A percentile compares a stretch with the other conserved stretches of the same genome.
Conservation (phyloP, 2,113 vertebrate species). For the Pangasianodon hypophthalmus region DNA sequence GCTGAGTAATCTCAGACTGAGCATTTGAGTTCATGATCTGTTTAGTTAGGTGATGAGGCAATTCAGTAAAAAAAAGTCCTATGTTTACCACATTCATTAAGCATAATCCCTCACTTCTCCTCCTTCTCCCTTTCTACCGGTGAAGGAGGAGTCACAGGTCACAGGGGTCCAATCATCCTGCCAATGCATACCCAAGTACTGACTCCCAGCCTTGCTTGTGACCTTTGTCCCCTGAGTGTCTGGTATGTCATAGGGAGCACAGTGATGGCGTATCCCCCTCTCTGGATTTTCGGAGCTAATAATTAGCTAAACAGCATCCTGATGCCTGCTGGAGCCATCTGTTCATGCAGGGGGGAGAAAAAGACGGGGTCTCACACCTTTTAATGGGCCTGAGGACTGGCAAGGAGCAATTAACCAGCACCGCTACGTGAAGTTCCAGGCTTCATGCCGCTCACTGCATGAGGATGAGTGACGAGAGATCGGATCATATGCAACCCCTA, state of each 20-base stretch:
- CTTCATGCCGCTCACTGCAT: constrained; percentile 37
- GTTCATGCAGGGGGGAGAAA: constrained; percentile 60
- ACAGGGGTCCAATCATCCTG: constrained; percentile 40
- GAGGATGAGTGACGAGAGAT: constrained; percentile 42
- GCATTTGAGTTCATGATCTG: not conserved
- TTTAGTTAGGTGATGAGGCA: not conserved
- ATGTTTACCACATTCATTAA: constrained; percentile 11
- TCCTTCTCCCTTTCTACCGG: not conserved
- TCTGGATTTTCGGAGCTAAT: constrained; percentile 57
- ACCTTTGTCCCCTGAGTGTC: constrained; percentile 63
- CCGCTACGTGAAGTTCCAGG: constrained; percentile 47
- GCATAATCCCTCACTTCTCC: constrained; percentile 16
- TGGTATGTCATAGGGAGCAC: constrained; percentile 49
- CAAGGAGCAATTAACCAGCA: constrained; percentile 60
- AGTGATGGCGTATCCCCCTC: constrained; percentile 16
- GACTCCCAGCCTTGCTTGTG: constrained; percentile 58
- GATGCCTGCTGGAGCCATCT: constrained; percentile 68
- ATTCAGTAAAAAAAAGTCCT: not conserved
- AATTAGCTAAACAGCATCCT: constrained; percentile 72
- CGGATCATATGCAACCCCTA: constrained; percentile 31
- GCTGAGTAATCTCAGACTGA: not conserved
- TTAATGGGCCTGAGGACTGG: constrained; percentile 72
- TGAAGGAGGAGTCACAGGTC: constrained; percentile 28
- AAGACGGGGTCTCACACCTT: constrained; percentile 67
- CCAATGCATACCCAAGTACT: constrained; percentile 27